These are phyloP conservation scores for Empidonax traillii DNA, from an alignment of 2,113 vertebrate genomes.

Conservation along the genomic window DNA sequence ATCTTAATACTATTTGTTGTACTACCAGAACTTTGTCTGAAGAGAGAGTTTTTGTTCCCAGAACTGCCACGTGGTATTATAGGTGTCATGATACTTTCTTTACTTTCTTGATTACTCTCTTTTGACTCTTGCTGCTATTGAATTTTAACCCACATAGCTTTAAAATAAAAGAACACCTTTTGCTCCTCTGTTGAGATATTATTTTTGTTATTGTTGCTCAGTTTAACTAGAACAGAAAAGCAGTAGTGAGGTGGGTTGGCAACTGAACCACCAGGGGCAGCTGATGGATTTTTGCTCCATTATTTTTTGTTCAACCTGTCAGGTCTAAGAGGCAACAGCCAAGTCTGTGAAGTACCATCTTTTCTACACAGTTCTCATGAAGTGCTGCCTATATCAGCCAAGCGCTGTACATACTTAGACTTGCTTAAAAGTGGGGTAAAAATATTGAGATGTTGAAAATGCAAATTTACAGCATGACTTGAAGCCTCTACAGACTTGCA, in stretches of 20 bases:
- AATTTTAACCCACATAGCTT: background rate
- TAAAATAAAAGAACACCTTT: background rate
- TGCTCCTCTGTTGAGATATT: background rate
- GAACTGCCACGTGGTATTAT: background rate
- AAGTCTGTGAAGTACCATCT: background rate
- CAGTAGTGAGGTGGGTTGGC: background rate
- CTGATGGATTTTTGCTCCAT: background rate
- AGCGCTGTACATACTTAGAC: background rate
- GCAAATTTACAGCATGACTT: background rate
- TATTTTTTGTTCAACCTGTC: background rate
- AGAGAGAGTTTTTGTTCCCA: background rate
- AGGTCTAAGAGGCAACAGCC: background rate
- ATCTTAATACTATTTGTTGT: background rate
- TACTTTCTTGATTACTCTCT: background rate
- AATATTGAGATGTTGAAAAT: background rate
- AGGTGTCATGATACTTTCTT: background rate
- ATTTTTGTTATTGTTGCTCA: background rate
- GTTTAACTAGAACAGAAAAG: background rate
- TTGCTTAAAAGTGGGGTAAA: background rate
- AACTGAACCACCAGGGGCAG: background rate
- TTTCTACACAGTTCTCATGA: background rate
- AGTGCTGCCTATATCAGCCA: background rate
- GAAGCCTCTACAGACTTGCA: background rate
- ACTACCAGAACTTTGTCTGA: background rate
- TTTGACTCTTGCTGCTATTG: background rate